phyloP scores from a whole-genome alignment of 2,888 invertebrate genomes.

The Erynnis tages region DNA sequence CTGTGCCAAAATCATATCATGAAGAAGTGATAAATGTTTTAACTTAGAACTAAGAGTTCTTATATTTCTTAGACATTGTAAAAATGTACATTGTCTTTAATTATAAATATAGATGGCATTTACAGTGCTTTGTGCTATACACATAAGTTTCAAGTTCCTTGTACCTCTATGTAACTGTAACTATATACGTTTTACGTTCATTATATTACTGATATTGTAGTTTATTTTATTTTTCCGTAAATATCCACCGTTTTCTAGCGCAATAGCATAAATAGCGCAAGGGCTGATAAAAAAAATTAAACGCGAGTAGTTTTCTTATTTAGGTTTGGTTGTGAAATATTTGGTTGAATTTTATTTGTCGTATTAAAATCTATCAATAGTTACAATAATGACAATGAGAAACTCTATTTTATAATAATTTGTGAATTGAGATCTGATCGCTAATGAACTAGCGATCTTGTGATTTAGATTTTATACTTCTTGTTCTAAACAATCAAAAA shows the following conservation, averaged over 20 bases:
- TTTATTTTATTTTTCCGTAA: background rate
- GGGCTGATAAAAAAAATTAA: slow-evolving; percentile 50
- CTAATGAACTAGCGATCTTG: slow-evolving; percentile 73
- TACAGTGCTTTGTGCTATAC: slow-evolving; percentile 43
- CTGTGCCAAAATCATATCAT: slow-evolving; percentile 70
- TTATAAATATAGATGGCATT: slow-evolving; percentile 33
- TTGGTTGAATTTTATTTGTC: slow-evolving; percentile 40
- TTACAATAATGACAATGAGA: slow-evolving; percentile 42
- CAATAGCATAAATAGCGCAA: slow-evolving; percentile 75
- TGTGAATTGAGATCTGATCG: slow-evolving; percentile 67
- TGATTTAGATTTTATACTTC: slow-evolving; percentile 82
- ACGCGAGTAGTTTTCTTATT: slow-evolving; percentile 49
- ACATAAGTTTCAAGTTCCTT: slow-evolving; percentile 66
- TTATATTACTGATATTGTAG: background rate
- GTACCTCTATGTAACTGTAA: slow-evolving; percentile 41
- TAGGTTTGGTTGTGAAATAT: slow-evolving; percentile 52
- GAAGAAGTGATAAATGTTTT: slow-evolving; percentile 65
- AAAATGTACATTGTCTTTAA: slow-evolving; percentile 32
- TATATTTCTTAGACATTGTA: slow-evolving; percentile 36
- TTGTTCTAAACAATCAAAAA: slow-evolving; percentile 80
- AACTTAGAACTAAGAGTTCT: slow-evolving; percentile 35
- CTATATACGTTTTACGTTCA: background rate
- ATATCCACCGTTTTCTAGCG: too few species aligned
- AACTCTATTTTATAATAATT: slow-evolving; percentile 40
- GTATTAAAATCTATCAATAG: slow-evolving; percentile 32